Evolutionary conservation across 2,888 invertebrate genomes (phyloP).

Genomic region (Deroplatys truncata): DNA sequence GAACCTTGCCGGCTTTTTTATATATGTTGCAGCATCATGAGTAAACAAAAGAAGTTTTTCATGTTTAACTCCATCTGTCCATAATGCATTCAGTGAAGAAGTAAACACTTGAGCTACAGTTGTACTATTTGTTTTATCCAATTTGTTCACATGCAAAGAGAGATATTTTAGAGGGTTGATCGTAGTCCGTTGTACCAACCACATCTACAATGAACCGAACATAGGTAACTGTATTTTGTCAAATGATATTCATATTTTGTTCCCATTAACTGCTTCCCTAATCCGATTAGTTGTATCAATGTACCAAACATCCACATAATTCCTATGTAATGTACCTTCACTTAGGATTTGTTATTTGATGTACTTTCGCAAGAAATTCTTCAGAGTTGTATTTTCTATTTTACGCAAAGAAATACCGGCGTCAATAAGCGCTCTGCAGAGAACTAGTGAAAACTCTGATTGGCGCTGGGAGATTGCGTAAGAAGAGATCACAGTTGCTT

Average conservation of each 20-base stretch:
- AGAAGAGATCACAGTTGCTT: too few relatives aligned
- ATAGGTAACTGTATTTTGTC: background rate
- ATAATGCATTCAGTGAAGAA: background rate
- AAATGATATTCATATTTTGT: background rate
- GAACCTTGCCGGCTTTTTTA: background rate
- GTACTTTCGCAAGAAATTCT: too few relatives aligned
- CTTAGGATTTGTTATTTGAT: background rate
- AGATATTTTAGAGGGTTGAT: too few relatives aligned
- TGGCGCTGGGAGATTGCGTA: too few relatives aligned
- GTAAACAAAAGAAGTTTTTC: background rate
- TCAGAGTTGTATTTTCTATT: too few relatives aligned
- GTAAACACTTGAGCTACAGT: background rate
- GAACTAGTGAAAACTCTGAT: too few relatives aligned
- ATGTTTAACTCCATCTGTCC: background rate
- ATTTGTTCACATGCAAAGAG: background rate
- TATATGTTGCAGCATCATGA: background rate
- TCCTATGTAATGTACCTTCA: background rate
- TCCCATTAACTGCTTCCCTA: background rate
- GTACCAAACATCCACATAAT: background rate
- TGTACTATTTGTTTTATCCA: background rate
- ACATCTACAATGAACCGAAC: background rate
- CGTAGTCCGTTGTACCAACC: background rate
- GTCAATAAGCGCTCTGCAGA: too few relatives aligned
- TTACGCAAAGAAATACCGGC: too few relatives aligned
- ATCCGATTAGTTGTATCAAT: background rate